Percentiles rank a stretch among this genome's conserved stretches.
Evolutionary conservation across 2,113 vertebrate genomes (phyloP).

Genomic region (Atrichornis clamosus): DNA sequence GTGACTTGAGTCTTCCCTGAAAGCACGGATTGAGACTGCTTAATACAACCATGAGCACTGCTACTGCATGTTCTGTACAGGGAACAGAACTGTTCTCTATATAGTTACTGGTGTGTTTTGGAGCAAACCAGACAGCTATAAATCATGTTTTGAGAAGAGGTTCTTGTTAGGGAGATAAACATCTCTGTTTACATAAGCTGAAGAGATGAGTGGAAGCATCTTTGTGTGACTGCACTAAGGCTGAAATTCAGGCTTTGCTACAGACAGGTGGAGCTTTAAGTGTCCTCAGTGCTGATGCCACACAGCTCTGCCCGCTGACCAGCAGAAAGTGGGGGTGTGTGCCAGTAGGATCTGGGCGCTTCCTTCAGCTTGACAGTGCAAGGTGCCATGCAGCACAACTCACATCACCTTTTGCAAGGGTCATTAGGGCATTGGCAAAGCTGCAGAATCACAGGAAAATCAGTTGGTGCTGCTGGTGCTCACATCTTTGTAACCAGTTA

Average conservation of each 20-base stretch:
- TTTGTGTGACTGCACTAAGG: background rate
- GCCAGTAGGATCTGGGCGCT: background rate
- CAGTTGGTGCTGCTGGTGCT: background rate
- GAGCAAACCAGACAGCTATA: background rate
- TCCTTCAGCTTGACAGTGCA: background rate
- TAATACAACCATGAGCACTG: background rate
- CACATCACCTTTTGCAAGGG: background rate
- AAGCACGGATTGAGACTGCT: background rate
- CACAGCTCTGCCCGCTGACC: fast-evolving
- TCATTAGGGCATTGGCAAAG: background rate
- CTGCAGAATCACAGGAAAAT: background rate
- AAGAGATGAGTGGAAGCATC: background rate
- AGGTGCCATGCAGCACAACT: background rate
- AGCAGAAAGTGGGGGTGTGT: background rate
- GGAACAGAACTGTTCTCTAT: background rate
- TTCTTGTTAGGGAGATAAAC: background rate
- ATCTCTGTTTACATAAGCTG: background rate
- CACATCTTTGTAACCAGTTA: background rate
- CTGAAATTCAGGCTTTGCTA: background rate
- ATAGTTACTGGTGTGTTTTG: background rate
- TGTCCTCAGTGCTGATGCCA: background rate
- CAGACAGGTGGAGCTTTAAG: background rate
- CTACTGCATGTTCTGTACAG: background rate
- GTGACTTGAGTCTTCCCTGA: background rate
- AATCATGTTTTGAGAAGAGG: background rate